Evolutionary conservation across 2,888 invertebrate species (phyloP), one percentile per base, ranked within the genome.

Genomic region (Hypolimnas misippus): DNA sequence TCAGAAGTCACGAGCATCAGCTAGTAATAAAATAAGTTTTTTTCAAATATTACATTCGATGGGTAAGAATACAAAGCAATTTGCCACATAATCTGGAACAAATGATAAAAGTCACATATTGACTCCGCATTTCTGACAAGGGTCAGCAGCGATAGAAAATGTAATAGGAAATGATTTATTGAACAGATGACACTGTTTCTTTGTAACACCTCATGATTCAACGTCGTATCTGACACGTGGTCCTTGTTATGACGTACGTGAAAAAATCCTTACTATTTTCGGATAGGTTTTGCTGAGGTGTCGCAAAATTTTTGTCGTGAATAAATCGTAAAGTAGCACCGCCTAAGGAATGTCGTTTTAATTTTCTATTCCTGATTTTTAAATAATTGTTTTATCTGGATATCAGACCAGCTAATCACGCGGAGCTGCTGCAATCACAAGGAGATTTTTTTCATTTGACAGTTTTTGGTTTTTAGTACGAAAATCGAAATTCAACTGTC

Each of bases 101-200:
- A 69, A 71, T 68, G 69, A 72, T 66, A 69, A 70, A 72, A 69
- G 68, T 64, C 68, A 65, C 67, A 69, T 60, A 68, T 69, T 66
- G 60, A 63, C 67, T 63, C 61, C 64, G 66, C 68, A 69, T 65
- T 72, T 67, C 65, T 73, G 75, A 77, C 77, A 74, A 75, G 79
- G 76, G 73, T 78, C 69, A 61, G 63, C 67, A 55, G 61, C 55
- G 68, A 68, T 58, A 68, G 63, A 58, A 40, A 40, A 38, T 64
- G 60, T 74, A 76, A 78, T 76, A 76, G 74, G 75, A 77, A 75
- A 79, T 79, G 77, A 78, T 79, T 78, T 77, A 78, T 77, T 44
- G 49, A 19, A 65, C 58, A 59, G 46, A 56, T 50, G 31, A 65
- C 52, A 42, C 16, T 59, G 10, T 46, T 59, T 44, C 52, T 54